Base-by-base conservation (phyloP, 2,113 vertebrate species). In the Misgurnus anguillicaudatus region DNA sequence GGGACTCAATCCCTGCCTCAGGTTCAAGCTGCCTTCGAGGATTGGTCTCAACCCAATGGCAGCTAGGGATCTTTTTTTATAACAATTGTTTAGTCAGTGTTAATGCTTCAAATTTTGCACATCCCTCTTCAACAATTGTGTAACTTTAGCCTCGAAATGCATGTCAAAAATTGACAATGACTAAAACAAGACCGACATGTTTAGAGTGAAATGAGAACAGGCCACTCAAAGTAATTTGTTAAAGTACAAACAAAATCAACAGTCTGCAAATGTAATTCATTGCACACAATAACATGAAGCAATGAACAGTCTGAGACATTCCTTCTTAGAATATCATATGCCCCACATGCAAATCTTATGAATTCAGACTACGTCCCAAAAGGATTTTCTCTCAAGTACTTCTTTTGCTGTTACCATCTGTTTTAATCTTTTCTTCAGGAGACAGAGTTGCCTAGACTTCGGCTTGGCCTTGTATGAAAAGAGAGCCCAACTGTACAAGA, bases 381-480 rank as follows among this genome's bases (percentile, higher is more conserved):
- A 58, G 70, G 45, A 13, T 63, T 78, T 39, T 39, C 62, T 58
- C 69, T 66, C 39, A 57, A 81, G 55, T 9, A 39, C 9, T 73
- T 78, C 48, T 76, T 38, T 38, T 48, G 45, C 57, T 39, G n/a
- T 68, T 51, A 14, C 80, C 83, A 84, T 81, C 75, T 84, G 83
- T 71, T 79, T 79, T 79, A 70, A 31, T 77, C 65, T 72, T 75
- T 84, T 84, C 83, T 84, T 79, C 76, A 82, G 83, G 80, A 84
- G 58, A 57, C 48, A 48, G 24, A 36, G 45, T 67, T 47, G 79
- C 63, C 57, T 70, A 68, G 42, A 80, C 67, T 76, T 55, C 13
- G 36, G 41, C 31, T 66, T 81, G 76, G 83, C 83, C 60, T 75
- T 79, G 65, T 61, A 79, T 82, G 10, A 82, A 84, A 84, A 64